phyloP scores from a whole-genome alignment of 1,140 invertebrate species.

The Drosophila serrata region DNA sequence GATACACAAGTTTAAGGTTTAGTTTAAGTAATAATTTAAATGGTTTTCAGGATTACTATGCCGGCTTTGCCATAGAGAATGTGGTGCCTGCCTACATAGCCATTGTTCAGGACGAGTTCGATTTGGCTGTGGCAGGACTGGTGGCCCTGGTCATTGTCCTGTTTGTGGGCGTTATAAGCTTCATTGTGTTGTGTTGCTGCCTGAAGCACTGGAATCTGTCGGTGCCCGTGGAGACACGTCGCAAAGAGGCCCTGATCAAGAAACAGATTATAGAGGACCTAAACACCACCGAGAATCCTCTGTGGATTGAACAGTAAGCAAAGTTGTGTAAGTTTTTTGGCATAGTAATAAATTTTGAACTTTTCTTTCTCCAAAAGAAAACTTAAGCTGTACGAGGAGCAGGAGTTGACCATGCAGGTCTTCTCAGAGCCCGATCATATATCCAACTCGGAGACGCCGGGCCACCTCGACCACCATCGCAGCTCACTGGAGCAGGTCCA shows the following conservation, averaged over 20 bases:
- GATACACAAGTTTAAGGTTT: accelerated
- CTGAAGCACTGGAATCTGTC: conserved; percentile 90
- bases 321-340: too few species aligned
- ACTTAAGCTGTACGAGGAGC: conserved; percentile 95
- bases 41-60: conserved; percentile 78
- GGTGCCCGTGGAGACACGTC: conserved; percentile 87
- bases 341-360: neutral
- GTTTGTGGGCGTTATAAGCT: conserved; percentile 94
- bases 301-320: conserved; percentile 96
- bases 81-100: conserved; percentile 89
- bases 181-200: conserved; percentile 95
- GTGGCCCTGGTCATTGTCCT: conserved; percentile 94
- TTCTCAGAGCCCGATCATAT: conserved; percentile 90
- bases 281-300: conserved; percentile 95
- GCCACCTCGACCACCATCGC: conserved; percentile 74
- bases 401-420: conserved; percentile 96
- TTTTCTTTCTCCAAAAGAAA: conserved; percentile 87
- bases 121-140: conserved; percentile 93
- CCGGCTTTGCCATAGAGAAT: conserved; percentile 93
- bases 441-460: conserved; percentile 82
- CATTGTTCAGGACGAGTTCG: conserved; percentile 90
- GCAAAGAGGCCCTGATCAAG: conserved; percentile 92
- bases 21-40: neutral
- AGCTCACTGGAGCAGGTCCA: conserved; percentile 85
- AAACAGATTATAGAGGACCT: conserved; percentile 93